Evolutionary conservation across 2,888 invertebrate genomes (phyloP).

Genomic region (Campaea margaritaria): DNA sequence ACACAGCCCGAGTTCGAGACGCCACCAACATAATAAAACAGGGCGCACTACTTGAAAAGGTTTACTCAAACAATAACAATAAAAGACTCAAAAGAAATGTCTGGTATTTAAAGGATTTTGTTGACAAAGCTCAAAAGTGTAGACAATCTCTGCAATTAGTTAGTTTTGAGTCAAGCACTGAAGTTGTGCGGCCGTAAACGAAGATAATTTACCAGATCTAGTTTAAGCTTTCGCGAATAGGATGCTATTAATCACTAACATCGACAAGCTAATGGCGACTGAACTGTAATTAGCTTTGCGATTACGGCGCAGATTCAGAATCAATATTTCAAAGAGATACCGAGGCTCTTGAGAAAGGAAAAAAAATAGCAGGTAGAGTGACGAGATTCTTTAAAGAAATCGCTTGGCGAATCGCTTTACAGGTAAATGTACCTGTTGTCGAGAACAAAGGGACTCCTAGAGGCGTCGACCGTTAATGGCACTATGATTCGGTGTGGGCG

Average conservation of each 20-base stretch:
- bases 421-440: constrained; percentile 78
- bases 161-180: constrained; percentile 45
- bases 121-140: constrained; percentile 46
- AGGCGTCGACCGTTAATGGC: constrained; percentile 76
- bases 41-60: constrained; percentile 20
- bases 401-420: constrained; percentile 64
- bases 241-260: constrained; percentile 68
- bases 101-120: constrained; percentile 27
- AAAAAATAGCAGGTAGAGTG: constrained; percentile 65
- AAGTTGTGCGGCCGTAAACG: constrained; percentile 59
- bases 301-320: constrained; percentile 54
- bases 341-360: constrained; percentile 55
- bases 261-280: constrained; percentile 65
- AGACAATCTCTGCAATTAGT: constrained; percentile 54
- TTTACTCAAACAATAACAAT: constrained; percentile 26
- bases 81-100: constrained; percentile 38
- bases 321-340: constrained; percentile 62
- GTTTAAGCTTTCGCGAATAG: constrained; percentile 58
- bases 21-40: constrained; percentile 49
- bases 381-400: constrained; percentile 51
- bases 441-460: constrained; percentile 81
- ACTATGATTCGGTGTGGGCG: constrained; percentile 81
- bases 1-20: constrained; percentile 48
- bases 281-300: constrained; percentile 64
- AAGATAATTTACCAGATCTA: constrained; percentile 61